Base-by-base conservation (phyloP, 2,113 vertebrate genomes). In the Girardinichthys multiradiatus region DNA sequence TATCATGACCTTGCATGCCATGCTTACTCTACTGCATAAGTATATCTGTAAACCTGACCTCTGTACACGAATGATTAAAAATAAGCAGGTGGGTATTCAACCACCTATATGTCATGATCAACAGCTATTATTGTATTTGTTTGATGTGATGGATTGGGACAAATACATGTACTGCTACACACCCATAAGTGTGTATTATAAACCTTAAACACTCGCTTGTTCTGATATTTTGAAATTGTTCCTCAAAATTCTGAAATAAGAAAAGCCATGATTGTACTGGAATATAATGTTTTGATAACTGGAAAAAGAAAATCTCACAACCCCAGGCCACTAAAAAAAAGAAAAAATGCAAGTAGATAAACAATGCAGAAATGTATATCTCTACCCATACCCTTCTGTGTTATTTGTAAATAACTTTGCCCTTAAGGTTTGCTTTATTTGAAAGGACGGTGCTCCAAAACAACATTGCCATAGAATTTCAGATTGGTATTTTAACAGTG, bases 401-500 rank as follows among this genome's bases (percentile, higher is more conserved):
- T 73, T 77, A 64, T 85, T 86, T 91, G 87, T 84, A 91, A 89
- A 91, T 87, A 87, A 75, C 82, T 82, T 77, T 76, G 86, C 77
- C 85, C 83, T 72, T 77, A 89, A 91, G 86, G 81, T 79, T 86
- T 69, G 74, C 24, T 75, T 74, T 81, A 76, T 85, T 88, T 84
- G 82, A 82, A 82, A 72, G 67, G 76, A 87, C 12, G 4, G 48
- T 13, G 77, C 65, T 79, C 70, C 64, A 75, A 84, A 90, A 82
- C 85, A 87, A 86, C 48, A 54, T 11, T 24, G 79, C 86, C 71
- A 68, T 79, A 77, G 68, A 82, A 91, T 90, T 88, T 90, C 61
- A 85, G 85, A 92, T 89, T 87, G 89, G 77, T 89, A 85, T 92
- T 87, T 91, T 92, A 89, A 87, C 76, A 76, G 78, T 61, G 88